A percentile compares a stretch with the other conserved stretches of the same genome.
These are phyloP conservation scores for Hormaphis cornu DNA, from an alignment of 1,140 invertebrate species.

Conservation along the genomic window DNA sequence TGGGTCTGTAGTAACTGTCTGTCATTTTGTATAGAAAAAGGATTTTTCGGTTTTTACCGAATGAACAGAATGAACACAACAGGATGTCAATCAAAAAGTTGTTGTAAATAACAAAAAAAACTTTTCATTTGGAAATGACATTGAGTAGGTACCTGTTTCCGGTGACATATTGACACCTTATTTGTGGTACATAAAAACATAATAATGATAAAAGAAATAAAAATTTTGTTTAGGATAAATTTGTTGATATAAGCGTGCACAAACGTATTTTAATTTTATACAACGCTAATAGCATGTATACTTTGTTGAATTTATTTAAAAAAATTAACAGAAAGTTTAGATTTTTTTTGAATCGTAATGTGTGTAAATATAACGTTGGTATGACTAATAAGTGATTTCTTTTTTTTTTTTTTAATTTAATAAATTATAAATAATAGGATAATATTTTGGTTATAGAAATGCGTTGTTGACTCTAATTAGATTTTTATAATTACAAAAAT, in stretches of 20 bases:
- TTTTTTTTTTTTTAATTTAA: too few species aligned
- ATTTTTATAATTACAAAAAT: too few species aligned
- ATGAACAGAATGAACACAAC: background rate
- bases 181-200: background rate
- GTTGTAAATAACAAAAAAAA: conserved; percentile 5
- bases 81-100: conserved; percentile 28
- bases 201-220: background rate
- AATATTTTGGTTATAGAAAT: too few species aligned
- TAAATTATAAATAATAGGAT: too few species aligned
- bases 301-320: too few species aligned
- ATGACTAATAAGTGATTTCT: too few species aligned
- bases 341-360: too few species aligned
- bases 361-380: too few species aligned
- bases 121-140: conserved; percentile 9
- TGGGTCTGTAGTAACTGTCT: background rate
- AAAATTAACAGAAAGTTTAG: too few species aligned
- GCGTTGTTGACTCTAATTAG: too few species aligned
- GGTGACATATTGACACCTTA: conserved; percentile 10
- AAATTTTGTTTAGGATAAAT: background rate
- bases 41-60: background rate
- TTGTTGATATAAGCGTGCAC: background rate
- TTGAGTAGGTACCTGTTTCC: background rate
- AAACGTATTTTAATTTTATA: too few species aligned
- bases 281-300: too few species aligned
- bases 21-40: background rate